Base-by-base conservation (phyloP, 2,888 invertebrate species). In the Galerucella calmariensis region DNA sequence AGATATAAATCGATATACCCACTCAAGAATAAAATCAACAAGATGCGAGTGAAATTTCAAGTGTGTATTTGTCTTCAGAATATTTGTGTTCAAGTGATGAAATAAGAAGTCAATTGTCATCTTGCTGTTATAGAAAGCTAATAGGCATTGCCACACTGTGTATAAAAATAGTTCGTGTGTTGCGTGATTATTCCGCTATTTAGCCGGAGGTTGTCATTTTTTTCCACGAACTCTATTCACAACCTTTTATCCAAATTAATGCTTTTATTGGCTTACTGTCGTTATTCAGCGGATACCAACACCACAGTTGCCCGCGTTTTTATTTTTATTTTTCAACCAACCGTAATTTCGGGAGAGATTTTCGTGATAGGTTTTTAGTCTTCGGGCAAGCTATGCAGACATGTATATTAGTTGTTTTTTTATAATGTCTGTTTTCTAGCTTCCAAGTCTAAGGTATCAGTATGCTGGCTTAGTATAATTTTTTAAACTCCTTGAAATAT, bases 181-280 rank as follows among this genome's bases (percentile, higher is more conserved):
- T 81, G 85, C 84, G 85, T 85, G 85, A 83, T 82, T 81, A 81
- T 82, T 83, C 79, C 79, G 80, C 80, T 80, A 76, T 83, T 84
- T 82, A 75, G 84, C 84, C 84, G 78, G 82, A 79, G 84, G 84
- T 83, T 83, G 83, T 84, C 83, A 84, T 82, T 83, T 84, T 82
- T 83, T 84, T 81, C 80, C 75, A 16, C 69, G 78, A 75, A 78
- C 76, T 78, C 78, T 69, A 53, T 58, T 78, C 79, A 46, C 59
- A 46, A 56, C 79, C 82, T 82, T 81, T 77, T 72, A 70, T 71
- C 70, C 63, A 72, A 72, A 75, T 77, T 78, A 75, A 75, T 76
- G 78, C 76, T 75, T 71, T 76, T 78, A 78, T 76, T 76, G 78
- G 78, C 73, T 76, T 76, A 78, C 73, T 78, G 73, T 65, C 59